Evolutionary conservation across 1,140 invertebrate species (phyloP).

Genomic region (Globodera rostochiensis): DNA sequence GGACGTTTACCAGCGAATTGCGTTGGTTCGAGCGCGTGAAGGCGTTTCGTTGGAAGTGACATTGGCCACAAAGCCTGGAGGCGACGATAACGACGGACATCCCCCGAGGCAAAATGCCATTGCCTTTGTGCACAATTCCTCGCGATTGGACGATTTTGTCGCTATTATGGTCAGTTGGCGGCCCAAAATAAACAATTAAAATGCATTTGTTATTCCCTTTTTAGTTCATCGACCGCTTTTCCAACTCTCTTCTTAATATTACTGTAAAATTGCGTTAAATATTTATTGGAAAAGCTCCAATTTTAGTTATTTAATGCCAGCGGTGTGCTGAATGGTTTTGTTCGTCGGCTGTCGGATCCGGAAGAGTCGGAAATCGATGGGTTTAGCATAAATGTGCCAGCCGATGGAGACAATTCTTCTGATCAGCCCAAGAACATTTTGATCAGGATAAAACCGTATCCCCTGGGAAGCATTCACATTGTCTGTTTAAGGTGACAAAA

Average conservation of each 20-base stretch:
- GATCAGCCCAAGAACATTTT: constrained; percentile 16
- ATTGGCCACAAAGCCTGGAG: constrained; percentile 21
- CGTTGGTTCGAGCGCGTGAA: constrained; percentile 40
- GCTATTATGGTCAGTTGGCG: constrained; percentile 29
- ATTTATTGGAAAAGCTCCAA: not conserved
- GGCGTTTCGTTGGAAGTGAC: constrained; percentile 47
- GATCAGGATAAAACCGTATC: constrained; percentile 20
- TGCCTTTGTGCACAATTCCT: constrained; percentile 53
- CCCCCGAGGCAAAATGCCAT: constrained; percentile 12
- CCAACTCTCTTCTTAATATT: constrained; percentile 53
- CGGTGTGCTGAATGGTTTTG: constrained; percentile 30
- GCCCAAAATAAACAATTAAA: not conserved
- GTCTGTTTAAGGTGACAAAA: constrained; percentile 24
- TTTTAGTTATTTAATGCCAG: constrained; percentile 26
- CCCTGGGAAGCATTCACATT: constrained; percentile 25
- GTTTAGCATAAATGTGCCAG: constrained; percentile 36
- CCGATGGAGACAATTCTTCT: constrained; percentile 4
- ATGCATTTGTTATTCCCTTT: not conserved
- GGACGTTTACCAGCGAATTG: constrained; percentile 44
- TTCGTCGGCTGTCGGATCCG: constrained; percentile 26
- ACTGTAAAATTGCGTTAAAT: constrained; percentile 28
- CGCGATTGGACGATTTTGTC: constrained; percentile 40
- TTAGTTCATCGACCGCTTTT: constrained; percentile 40
- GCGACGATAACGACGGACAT: constrained; percentile 11
- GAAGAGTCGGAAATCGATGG: constrained; percentile 33